A percentile compares a stretch with the other conserved stretches of the same genome.
These are phyloP conservation scores for Corythaeola cristata DNA, from an alignment of 2,113 vertebrate species.

Conservation along the genomic window DNA sequence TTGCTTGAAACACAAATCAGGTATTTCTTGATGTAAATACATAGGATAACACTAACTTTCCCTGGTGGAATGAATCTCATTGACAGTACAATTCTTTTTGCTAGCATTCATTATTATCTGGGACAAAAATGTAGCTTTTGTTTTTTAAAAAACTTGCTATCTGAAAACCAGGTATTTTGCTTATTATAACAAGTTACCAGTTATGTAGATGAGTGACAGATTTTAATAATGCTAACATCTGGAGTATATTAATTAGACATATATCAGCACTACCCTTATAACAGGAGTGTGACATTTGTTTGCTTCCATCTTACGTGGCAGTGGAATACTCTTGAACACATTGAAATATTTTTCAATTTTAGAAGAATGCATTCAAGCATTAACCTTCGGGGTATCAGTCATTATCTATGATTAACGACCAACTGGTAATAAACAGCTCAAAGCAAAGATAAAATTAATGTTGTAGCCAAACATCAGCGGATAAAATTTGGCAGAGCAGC, in stretches of 20 bases:
- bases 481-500: background rate
- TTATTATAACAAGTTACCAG: background rate
- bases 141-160: background rate
- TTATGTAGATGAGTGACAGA: background rate
- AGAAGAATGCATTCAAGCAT: slow-evolving; percentile 9
- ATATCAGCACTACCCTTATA: background rate
- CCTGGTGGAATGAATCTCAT: background rate
- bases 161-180: background rate
- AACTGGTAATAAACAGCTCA: background rate
- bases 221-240: background rate
- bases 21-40: background rate
- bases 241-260: background rate
- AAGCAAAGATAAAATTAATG: slow-evolving; percentile 46
- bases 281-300: background rate
- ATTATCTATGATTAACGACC: slow-evolving; percentile 28
- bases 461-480: slow-evolving; percentile 14
- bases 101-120: background rate
- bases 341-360: slow-evolving; percentile 11
- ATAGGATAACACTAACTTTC: background rate
- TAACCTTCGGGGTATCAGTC: background rate
- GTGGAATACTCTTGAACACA: background rate
- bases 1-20: background rate
- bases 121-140: background rate
- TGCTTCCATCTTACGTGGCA: background rate
- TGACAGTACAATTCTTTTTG: background rate